Conservation (phyloP, 2,888 invertebrate genomes). For the Gibbula magus region DNA sequence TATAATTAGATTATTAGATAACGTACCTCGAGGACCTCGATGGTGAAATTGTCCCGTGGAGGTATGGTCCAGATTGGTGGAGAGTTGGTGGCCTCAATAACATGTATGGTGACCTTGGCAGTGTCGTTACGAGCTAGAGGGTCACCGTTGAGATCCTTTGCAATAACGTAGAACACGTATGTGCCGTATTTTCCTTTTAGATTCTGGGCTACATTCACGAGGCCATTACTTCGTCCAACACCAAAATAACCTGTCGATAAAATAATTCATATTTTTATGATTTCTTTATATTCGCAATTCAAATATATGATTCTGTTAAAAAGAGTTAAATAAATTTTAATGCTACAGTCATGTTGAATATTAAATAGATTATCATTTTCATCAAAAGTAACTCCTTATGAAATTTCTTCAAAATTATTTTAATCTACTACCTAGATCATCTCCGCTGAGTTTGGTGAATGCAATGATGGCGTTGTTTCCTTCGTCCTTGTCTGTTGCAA, state of each 20-base stretch:
- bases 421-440: too few species aligned
- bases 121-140: constrained; percentile 42
- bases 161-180: constrained; percentile 83
- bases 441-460: constrained; percentile 81
- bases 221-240: constrained; percentile 86
- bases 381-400: too few species aligned
- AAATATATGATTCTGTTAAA: too few species aligned
- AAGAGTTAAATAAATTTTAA: too few species aligned
- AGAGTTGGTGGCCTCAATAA: constrained; percentile 77
- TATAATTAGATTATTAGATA: too few species aligned
- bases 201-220: constrained; percentile 86
- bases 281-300: too few species aligned
- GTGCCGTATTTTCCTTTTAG: constrained; percentile 81
- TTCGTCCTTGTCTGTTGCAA: constrained; percentile 88
- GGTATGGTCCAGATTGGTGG: constrained; percentile 89
- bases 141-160: constrained; percentile 83
- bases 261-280: too few species aligned
- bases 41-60: constrained; percentile 83
- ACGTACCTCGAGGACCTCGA: constrained; percentile 88
- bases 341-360: too few species aligned
- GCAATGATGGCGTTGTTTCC: constrained; percentile 86
- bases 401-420: too few species aligned
- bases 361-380: too few species aligned
- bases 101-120: constrained; percentile 83
- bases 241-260: constrained; percentile 82